Conservation (phyloP, 2,888 invertebrate genomes). For the Vanessa cardui region DNA sequence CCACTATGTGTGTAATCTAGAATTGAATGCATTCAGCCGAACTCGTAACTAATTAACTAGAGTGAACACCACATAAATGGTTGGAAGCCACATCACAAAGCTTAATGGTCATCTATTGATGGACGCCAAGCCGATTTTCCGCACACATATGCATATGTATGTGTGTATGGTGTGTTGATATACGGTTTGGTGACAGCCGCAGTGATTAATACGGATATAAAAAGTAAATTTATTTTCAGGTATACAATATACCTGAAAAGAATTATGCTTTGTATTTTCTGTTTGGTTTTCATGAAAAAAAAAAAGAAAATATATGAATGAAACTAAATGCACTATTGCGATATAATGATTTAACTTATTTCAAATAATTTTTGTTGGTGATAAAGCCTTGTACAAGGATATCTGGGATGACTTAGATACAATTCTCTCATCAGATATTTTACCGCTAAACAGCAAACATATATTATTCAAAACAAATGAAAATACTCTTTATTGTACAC, state of each 20-base stretch:
- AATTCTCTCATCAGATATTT: too few relatives aligned
- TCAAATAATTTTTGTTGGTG: too few relatives aligned
- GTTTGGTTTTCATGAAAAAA: not conserved
- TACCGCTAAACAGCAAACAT: too few relatives aligned
- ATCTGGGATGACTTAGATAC: too few relatives aligned
- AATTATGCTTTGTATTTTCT: not conserved
- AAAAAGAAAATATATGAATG: too few relatives aligned
- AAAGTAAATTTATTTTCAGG: too few relatives aligned
- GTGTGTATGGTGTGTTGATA: conserved; percentile 14
- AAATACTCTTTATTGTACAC: too few relatives aligned
- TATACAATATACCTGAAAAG: not conserved
- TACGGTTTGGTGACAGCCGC: conserved; percentile 8
- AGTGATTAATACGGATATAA: conserved; percentile 5
- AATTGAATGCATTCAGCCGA: conserved; percentile 28
- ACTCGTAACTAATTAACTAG: conserved; percentile 37
- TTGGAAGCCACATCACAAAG: conserved; percentile 31
- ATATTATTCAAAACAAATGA: too few relatives aligned
- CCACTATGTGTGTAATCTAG: conserved; percentile 16
- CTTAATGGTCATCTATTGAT: conserved; percentile 29
- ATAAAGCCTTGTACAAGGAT: too few relatives aligned
- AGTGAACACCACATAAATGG: conserved; percentile 34
- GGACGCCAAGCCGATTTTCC: conserved; percentile 24
- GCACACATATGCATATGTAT: conserved; percentile 5
- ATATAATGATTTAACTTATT: too few relatives aligned
- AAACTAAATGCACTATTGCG: too few relatives aligned